Evolutionary conservation across 1,140 invertebrate species (phyloP).

Genomic region (Procambarus clarkii): DNA sequence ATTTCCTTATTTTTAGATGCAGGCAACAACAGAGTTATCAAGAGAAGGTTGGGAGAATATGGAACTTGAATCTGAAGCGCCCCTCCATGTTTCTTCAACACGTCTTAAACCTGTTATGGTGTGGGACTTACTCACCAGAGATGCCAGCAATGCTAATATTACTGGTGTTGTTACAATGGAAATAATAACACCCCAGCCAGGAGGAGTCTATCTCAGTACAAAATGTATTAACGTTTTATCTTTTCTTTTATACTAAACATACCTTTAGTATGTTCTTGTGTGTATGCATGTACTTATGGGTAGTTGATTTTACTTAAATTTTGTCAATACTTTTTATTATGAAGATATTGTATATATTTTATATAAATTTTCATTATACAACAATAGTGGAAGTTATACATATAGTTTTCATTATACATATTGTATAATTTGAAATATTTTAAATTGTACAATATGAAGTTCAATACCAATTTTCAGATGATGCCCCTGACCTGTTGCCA

Average conservation of each 20-base stretch:
- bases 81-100: constrained; percentile 5
- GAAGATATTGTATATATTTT: too few relatives aligned
- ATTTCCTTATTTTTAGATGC: background rate
- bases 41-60: constrained; percentile 33
- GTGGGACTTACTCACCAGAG: constrained; percentile 43
- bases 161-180: constrained; percentile 29
- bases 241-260: background rate
- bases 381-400: too few relatives aligned
- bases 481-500: constrained; percentile 9
- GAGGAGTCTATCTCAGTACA: constrained; percentile 51
- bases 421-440: background rate
- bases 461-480: constrained; percentile 2
- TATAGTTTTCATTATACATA: too few relatives aligned
- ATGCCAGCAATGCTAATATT: constrained; percentile 15
- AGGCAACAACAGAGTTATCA: constrained; percentile 25
- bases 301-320: too few relatives aligned
- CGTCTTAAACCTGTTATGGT: constrained; percentile 23
- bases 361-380: too few relatives aligned
- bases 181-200: constrained; percentile 47
- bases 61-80: constrained; percentile 27
- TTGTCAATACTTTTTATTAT: too few relatives aligned
- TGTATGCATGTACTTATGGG: too few relatives aligned
- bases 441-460: background rate
- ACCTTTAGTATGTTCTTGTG: too few relatives aligned
- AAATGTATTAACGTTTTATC: background rate